These are phyloP conservation scores for Sebastolobus alascanus DNA, from an alignment of 2,797 vertebrate genomes.

Conservation along the genomic window DNA sequence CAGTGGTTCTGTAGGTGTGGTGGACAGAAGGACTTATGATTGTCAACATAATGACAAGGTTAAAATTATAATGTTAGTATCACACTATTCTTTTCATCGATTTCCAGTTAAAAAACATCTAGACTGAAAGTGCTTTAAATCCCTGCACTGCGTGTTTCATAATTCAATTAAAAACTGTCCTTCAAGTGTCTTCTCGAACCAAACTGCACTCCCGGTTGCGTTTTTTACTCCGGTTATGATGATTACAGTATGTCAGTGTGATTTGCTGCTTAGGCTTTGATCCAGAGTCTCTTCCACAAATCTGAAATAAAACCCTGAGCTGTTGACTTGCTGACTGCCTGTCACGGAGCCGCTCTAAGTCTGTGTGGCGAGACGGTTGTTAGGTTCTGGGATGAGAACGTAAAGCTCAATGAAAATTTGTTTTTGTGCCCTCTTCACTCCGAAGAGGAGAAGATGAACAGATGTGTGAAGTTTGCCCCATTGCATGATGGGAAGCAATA, in stretches of 20 bases:
- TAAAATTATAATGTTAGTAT: neutral
- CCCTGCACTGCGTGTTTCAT: neutral
- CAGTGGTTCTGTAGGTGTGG: slow-evolving; percentile 15
- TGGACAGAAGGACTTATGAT: neutral
- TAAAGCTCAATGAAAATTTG: rapidly evolving
- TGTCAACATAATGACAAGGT: neutral
- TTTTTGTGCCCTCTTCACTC: neutral
- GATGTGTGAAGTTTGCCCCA: neutral
- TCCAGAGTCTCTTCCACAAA: slow-evolving; percentile 1
- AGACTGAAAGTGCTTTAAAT: neutral
- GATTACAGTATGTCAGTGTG: slow-evolving; percentile 8
- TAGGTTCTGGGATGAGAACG: neutral
- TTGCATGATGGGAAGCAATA: slow-evolving; percentile 19
- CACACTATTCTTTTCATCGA: neutral
- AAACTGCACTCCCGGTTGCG: neutral
- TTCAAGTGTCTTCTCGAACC: neutral
- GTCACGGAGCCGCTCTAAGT: neutral
- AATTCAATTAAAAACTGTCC: neutral
- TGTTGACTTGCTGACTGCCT: slow-evolving; percentile 1
- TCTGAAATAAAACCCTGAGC: slow-evolving; percentile 21
- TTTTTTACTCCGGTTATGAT: neutral
- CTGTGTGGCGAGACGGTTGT: neutral
- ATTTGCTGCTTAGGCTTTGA: slow-evolving; percentile 28
- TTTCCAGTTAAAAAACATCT: neutral
- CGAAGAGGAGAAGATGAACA: neutral